Percentiles rank a stretch among this genome's conserved stretches.
Conservation (phyloP, 92 coral and sea anemone species). For the Scolanthus callimorphus region DNA sequence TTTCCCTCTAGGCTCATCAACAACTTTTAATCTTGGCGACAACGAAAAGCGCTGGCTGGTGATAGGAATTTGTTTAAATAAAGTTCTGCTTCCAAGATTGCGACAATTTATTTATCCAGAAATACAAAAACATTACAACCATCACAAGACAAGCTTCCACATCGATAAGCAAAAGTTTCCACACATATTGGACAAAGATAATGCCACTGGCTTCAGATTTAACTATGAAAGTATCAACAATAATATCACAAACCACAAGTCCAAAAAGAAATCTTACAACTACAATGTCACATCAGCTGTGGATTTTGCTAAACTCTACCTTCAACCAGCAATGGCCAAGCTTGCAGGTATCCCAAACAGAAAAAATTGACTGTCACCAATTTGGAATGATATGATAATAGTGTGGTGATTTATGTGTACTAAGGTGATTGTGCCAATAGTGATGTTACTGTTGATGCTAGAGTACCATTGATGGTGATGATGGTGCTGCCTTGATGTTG, state of each 20-base stretch:
- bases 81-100: conserved; percentile 58
- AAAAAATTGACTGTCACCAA: too few relatives aligned
- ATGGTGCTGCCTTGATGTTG: too few relatives aligned
- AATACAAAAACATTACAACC: conserved; percentile 46
- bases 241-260: conserved; percentile 39
- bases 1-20: conserved; percentile 4
- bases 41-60: conserved; percentile 87
- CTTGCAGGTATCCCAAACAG: conserved; percentile 77
- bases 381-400: background rate
- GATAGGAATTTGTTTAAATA: conserved; percentile 64
- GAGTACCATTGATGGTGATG: too few relatives aligned
- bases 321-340: conserved; percentile 79
- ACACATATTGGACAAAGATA: conserved; percentile 25
- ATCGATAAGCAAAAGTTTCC: conserved; percentile 46
- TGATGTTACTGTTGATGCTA: too few relatives aligned
- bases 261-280: conserved; percentile 42
- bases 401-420: background rate
- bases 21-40: conserved; percentile 44
- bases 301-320: conserved; percentile 69
- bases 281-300: conserved; percentile 60
- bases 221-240: conserved; percentile 81
- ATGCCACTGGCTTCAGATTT: conserved; percentile 9
- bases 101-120: conserved; percentile 36
- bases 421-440: too few relatives aligned
- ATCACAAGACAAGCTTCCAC: conserved; percentile 13